Evolutionary conservation across 1,140 invertebrate species (phyloP).

Genomic region (Drosophila mayri): DNA sequence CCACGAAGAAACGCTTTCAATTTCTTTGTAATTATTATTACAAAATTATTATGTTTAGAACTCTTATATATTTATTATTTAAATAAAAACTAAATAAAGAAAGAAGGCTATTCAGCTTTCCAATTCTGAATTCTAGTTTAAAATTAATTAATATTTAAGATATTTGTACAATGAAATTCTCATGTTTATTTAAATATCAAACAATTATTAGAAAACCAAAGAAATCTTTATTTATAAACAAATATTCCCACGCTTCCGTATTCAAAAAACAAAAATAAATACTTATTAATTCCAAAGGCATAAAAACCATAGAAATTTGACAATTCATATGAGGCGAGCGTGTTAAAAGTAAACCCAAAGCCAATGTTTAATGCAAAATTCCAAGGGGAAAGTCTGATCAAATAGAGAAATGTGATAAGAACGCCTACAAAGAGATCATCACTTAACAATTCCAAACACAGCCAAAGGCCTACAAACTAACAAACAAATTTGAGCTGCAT

Average conservation of each 20-base stretch:
- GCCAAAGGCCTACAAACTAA: constrained; percentile 19
- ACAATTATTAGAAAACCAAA: too few relatives aligned
- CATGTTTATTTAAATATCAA: too few relatives aligned
- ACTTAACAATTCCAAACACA: constrained; percentile 60
- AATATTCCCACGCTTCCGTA: constrained; percentile 57
- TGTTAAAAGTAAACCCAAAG: constrained; percentile 39
- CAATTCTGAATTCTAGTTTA: neutral
- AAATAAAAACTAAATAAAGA: neutral
- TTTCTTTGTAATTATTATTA: neutral
- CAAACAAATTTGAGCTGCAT: constrained; percentile 38
- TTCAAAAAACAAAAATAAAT: neutral
- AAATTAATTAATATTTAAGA: neutral
- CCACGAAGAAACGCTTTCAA: neutral
- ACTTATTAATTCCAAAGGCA: constrained; percentile 55
- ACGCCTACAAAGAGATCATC: constrained; percentile 24
- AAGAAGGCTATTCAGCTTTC: neutral
- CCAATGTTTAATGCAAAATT: constrained; percentile 34
- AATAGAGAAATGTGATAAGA: constrained; percentile 58
- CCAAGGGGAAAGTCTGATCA: constrained; percentile 48
- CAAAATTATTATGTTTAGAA: neutral
- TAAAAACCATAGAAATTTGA: constrained; percentile 29
- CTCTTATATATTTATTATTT: neutral
- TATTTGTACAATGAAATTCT: neutral
- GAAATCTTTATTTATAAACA: neutral
- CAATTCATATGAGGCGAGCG: constrained; percentile 40